Conservation (phyloP, 1,140 invertebrate genomes). For the Teleogryllus occipitalis region DNA sequence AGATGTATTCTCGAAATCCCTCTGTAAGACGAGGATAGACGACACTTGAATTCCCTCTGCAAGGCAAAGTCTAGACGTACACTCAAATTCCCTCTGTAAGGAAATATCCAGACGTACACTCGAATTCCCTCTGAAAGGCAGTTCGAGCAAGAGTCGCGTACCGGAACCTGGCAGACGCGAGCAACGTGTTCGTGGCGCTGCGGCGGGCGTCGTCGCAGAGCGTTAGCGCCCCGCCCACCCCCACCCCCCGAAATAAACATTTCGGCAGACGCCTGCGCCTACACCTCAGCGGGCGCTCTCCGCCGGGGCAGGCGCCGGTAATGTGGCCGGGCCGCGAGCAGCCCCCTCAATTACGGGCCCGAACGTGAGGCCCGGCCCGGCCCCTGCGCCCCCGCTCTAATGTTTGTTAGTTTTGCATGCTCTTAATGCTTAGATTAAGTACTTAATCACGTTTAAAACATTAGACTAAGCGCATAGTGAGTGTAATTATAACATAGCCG, state of each 20-base stretch:
- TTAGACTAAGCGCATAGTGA: background rate
- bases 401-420: slow-evolving; percentile 4
- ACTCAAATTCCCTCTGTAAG: no score
- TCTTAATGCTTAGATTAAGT: slow-evolving; percentile 5
- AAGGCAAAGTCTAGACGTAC: no score
- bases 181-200: background rate
- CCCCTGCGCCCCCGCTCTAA: background rate
- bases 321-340: background rate
- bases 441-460: slow-evolving; percentile 1
- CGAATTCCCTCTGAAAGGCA: no score
- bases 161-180: background rate
- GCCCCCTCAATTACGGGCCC: background rate
- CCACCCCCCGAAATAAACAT: background rate
- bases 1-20: no score
- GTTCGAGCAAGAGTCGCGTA: no score
- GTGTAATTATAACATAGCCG: background rate
- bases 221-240: background rate
- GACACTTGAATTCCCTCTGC: no score
- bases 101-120: no score
- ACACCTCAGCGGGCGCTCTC: background rate
- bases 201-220: no score
- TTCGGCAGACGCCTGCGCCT: background rate
- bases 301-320: background rate
- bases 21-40: no score
- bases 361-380: background rate